Conservation (phyloP, 2,888 invertebrate species). For the Pyrrhia umbra region DNA sequence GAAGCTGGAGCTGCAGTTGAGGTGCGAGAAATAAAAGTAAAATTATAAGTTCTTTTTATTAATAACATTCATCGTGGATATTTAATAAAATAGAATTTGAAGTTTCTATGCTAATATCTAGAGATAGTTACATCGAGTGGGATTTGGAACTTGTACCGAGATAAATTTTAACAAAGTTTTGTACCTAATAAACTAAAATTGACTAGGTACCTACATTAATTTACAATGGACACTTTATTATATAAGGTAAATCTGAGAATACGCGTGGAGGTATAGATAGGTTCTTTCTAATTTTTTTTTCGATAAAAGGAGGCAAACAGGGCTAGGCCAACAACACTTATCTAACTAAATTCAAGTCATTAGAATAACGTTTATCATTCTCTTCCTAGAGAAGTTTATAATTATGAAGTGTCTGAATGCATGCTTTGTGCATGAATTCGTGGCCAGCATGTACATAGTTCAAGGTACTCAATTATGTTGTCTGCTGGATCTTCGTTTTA, state of each 20-base stretch:
- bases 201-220: not conserved
- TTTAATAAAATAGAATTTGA: slow-evolving; percentile 42
- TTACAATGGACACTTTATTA: not conserved
- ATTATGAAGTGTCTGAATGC: no score
- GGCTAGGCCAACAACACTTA: not conserved
- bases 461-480: not conserved
- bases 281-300: not conserved
- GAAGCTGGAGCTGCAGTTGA: not conserved
- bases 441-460: no score
- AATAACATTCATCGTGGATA: slow-evolving; percentile 41
- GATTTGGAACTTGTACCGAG: slow-evolving; percentile 25
- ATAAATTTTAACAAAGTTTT: slow-evolving; percentile 31
- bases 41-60: slow-evolving; percentile 24
- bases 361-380: no score
- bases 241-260: no score
- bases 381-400: not conserved
- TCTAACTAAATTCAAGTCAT: not conserved
- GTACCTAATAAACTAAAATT: not conserved
- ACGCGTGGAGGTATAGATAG: not conserved
- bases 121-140: slow-evolving; percentile 17
- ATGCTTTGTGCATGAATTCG: not conserved
- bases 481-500: no score
- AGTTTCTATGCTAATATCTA: slow-evolving; percentile 27
- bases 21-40: not conserved
- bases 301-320: not conserved